phyloP scores from a whole-genome alignment of 2,888 invertebrate species.

The Poecilobothrus nobilitatus region DNA sequence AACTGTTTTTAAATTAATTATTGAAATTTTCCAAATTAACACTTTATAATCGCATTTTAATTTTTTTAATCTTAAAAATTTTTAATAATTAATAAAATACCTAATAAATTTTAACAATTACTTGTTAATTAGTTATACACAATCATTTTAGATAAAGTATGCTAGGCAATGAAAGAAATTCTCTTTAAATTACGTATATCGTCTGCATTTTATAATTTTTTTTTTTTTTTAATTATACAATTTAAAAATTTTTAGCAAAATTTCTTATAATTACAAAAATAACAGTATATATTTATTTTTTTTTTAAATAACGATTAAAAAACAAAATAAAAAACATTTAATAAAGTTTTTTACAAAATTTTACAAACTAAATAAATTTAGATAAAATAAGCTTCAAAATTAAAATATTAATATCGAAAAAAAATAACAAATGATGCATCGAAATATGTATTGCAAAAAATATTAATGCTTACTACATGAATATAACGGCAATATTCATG shows the following conservation, averaged over 20 bases:
- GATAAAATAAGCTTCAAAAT: no score
- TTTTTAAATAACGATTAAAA: no score
- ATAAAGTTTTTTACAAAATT: no score
- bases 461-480: no score
- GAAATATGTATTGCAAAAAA: no score
- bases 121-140: constrained; percentile 10
- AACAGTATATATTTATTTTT: neutral
- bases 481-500: no score
- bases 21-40: constrained; percentile 18
- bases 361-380: no score
- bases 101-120: constrained; percentile 17
- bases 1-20: constrained; percentile 8
- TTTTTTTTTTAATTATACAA: constrained; percentile 3
- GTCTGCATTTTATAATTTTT: constrained; percentile 18
- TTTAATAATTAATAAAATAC: constrained; percentile 16
- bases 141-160: constrained; percentile 22
- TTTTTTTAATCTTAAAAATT: constrained; percentile 7
- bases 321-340: no score
- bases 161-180: constrained; percentile 25
- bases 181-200: constrained; percentile 28
- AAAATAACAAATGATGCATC: no score
- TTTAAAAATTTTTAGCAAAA: neutral
- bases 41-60: constrained; percentile 12
- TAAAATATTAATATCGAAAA: no score
- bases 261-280: constrained; percentile 6